Base-by-base conservation (phyloP, 92 coral and sea anemone species). In the Paramuricea clavata region DNA sequence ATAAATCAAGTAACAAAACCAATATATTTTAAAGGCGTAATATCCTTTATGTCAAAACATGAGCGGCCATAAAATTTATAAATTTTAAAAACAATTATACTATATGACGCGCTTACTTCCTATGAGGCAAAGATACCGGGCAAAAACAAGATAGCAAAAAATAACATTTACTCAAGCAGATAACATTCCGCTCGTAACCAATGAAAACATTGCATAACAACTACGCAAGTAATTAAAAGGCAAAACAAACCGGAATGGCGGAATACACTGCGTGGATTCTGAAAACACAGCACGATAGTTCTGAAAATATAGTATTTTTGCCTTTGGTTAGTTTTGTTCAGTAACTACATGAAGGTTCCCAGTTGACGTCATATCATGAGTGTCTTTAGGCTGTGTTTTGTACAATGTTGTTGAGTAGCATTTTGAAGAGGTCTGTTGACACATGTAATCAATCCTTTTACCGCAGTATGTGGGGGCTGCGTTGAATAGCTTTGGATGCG, bases 141-240 rank as follows among this genome's bases (percentile, higher is more conserved):
- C 60, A n/a, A 74, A 44, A 74, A n/a, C 33, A 74, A 49, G 33
- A 44, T 44, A 49, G 36, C 3, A 49, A 27, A 65, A 44, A 25
- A 74, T 49, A 74, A 44, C 81, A 74, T 70, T 70, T 70, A 70
- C 27, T 2, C 30, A 65, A 26, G 9, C 32, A 12, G 52, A 72
- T 72, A 72, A 72, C 25, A 72, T 72, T 15, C 32, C 57, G 36
- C 12, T 28, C 52, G 36, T 52, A 41, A 5, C 28, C 61, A 74
- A 74, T 43, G 30, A 27, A 44, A 23, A 74, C 22, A 74, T 22
- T 30, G 43, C 78, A 12, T 44, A 52, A 44, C 59, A 52, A 54
- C 78, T 22, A 41, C 50, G 59, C 81, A 44, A 28, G 60, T 74
- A 72, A 74, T 74, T 74, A 74, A 43, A 31, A 21, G 25, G 21